Percentiles rank a stretch among this genome's conserved stretches.
Conservation (phyloP, 2,113 vertebrate species). For the Syrmaticus mikado region DNA sequence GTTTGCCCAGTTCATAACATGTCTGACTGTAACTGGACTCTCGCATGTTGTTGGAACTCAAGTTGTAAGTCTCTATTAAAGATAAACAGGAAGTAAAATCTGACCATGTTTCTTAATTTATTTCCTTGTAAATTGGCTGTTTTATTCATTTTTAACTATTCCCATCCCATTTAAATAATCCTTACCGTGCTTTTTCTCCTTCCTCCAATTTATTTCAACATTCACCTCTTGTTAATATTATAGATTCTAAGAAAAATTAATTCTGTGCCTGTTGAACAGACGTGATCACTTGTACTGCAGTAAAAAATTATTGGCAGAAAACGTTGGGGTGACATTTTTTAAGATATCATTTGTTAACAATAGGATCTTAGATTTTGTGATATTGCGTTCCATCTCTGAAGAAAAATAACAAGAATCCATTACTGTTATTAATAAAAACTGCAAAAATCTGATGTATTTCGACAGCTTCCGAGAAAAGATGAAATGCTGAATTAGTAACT, state of each 20-base stretch:
- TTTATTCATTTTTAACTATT: not conserved
- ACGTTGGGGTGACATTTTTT: not conserved
- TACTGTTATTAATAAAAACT: not conserved
- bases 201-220: not conserved
- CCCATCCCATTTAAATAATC: not conserved
- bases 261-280: not conserved
- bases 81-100: not conserved
- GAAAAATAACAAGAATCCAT: not conserved
- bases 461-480: not conserved
- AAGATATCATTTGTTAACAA: not conserved
- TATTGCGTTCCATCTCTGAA: not conserved
- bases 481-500: not conserved
- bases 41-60: not conserved
- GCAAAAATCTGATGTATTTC: not conserved
- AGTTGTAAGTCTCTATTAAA: not conserved
- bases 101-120: not conserved
- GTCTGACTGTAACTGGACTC: not conserved
- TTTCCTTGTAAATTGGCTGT: not conserved
- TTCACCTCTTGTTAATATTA: not conserved
- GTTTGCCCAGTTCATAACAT: not conserved
- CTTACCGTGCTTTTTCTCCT: not conserved
- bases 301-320: not conserved
- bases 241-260: not conserved
- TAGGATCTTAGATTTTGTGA: not conserved
- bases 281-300: not conserved